phyloP scores from a whole-genome alignment of 1,140 invertebrate genomes.

The Ceratosolen fusciceps region DNA sequence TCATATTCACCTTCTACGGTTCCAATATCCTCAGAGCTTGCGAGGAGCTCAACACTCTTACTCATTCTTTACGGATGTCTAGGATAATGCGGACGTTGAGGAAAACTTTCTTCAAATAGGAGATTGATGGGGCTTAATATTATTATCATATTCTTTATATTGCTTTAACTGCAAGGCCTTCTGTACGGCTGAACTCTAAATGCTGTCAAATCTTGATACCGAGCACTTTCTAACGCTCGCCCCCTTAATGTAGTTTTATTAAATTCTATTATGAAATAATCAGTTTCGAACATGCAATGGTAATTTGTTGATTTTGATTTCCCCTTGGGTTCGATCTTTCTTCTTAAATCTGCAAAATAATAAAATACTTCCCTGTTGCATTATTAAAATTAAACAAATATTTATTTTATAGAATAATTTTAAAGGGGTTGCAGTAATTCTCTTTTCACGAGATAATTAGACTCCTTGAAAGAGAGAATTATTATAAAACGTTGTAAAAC shows the following conservation, averaged over 20 bases:
- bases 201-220: background rate
- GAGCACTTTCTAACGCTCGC: background rate
- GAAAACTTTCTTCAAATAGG: background rate
- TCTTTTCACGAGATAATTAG: no score
- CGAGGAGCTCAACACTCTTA: constrained; percentile 66
- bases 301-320: no score
- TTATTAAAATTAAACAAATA: no score
- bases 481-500: no score
- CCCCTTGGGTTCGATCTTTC: no score
- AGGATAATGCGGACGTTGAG: background rate
- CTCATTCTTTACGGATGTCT: constrained; percentile 54
- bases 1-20: constrained; percentile 56
- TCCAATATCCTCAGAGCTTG: constrained; percentile 64
- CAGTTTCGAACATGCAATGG: no score
- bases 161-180: background rate
- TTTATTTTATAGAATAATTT: no score
- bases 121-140: background rate
- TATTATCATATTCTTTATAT: background rate
- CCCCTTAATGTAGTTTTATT: background rate
- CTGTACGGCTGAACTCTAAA: background rate
- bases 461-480: no score
- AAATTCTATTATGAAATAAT: background rate
- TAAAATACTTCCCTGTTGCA: no score
- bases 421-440: no score
- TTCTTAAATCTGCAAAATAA: no score